A percentile compares a stretch with the other conserved stretches of the same genome.
Evolutionary conservation across 2,797 vertebrate genomes (phyloP).

Genomic region (Notamacropus eugenii): DNA sequence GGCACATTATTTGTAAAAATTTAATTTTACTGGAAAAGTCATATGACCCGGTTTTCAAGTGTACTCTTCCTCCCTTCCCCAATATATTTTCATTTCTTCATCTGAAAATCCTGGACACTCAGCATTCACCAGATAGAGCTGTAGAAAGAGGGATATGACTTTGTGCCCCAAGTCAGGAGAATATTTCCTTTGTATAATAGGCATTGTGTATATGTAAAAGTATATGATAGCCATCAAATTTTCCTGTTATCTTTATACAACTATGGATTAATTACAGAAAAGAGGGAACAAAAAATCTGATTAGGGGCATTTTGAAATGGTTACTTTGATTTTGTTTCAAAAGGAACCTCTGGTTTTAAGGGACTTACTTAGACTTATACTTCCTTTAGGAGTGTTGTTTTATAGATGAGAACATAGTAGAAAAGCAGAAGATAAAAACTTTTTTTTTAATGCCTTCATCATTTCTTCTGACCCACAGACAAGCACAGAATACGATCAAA

Average conservation of each 20-base stretch:
- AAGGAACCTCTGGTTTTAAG: constrained; percentile 14
- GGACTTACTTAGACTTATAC: constrained; percentile 30
- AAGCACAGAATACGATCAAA: background rate
- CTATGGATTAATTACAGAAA: constrained; percentile 58
- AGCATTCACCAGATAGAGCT: background rate
- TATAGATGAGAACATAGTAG: constrained; percentile 1
- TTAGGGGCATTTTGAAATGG: constrained; percentile 28
- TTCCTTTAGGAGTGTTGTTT: constrained; percentile 55
- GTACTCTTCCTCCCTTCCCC: no score
- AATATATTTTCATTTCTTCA: background rate
- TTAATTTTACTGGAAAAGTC: background rate
- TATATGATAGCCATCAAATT: background rate
- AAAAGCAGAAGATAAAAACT: constrained; percentile 42
- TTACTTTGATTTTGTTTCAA: constrained; percentile 51
- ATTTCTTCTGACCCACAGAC: constrained; percentile 29
- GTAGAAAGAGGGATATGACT: background rate
- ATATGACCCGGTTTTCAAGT: no score
- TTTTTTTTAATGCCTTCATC: constrained; percentile 25
- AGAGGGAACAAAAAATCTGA: background rate
- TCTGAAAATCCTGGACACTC: background rate
- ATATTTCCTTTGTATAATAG: background rate
- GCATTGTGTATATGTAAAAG: background rate
- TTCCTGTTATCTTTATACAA: constrained; percentile 39
- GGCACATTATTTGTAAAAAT: background rate
- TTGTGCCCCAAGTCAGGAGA: background rate